phyloP scores from a whole-genome alignment of 2,797 vertebrate genomes.

The Lepilemur ruficaudatus region DNA sequence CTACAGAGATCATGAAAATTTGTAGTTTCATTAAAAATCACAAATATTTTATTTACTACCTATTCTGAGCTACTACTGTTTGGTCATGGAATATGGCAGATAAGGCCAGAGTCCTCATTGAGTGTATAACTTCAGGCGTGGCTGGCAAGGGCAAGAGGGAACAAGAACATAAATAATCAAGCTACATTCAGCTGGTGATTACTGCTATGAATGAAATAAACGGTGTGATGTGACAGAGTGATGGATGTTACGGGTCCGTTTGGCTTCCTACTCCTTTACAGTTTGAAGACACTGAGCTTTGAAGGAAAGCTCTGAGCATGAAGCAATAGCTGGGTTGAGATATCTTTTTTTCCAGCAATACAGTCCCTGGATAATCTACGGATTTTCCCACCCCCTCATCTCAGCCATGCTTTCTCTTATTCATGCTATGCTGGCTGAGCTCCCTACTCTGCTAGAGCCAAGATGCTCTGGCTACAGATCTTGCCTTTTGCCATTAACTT shows the following conservation, averaged over 20 bases:
- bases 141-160: not conserved
- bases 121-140: too few species aligned
- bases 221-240: not conserved
- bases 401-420: not conserved
- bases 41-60: not conserved
- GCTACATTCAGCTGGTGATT: not conserved
- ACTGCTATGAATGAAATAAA: not conserved
- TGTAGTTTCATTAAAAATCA: not conserved
- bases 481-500: not conserved
- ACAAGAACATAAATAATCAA: not conserved
- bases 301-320: not conserved
- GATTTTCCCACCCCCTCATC: not conserved
- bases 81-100: not conserved
- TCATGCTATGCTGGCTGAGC: not conserved
- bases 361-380: not conserved
- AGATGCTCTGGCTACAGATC: not conserved
- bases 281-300: not conserved
- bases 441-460: not conserved
- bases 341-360: not conserved
- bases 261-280: not conserved
- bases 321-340: not conserved
- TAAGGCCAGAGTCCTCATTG: not conserved
- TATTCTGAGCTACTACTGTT: not conserved
- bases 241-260: not conserved
- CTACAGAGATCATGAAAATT: not conserved